Evolutionary conservation across 1,140 invertebrate genomes (phyloP).

Genomic region (Papilio dardanus): DNA sequence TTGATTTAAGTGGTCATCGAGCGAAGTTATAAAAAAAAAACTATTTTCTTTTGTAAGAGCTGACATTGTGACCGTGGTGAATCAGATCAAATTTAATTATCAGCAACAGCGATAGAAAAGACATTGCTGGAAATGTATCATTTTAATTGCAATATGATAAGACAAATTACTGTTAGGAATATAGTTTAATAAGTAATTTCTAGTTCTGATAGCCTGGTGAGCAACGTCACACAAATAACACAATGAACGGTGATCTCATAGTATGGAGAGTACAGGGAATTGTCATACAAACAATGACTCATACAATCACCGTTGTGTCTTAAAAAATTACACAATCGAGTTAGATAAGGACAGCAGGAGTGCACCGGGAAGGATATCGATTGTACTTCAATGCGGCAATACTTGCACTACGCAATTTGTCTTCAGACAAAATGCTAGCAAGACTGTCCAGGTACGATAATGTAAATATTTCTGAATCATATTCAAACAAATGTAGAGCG

Average conservation of each 20-base stretch:
- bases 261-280: not conserved
- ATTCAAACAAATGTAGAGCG: not conserved
- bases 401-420: conserved; percentile 5
- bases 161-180: not conserved
- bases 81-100: not conserved
- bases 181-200: not conserved
- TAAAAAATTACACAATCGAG: conserved; percentile 5
- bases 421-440: not conserved
- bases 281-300: conserved; percentile 18
- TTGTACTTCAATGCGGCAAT: conserved; percentile 17
- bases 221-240: conserved; percentile 7
- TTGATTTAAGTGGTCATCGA: too few relatives aligned
- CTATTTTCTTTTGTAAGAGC: not conserved
- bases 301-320: not conserved
- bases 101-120: not conserved
- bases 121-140: not conserved
- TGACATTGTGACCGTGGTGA: not conserved
- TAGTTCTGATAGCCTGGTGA: not conserved
- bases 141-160: not conserved
- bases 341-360: conserved; percentile 22
- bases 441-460: not conserved
- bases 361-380: conserved; percentile 13
- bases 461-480: not conserved
- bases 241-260: conserved; percentile 6
- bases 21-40: not conserved